phyloP scores from a whole-genome alignment of 2,888 invertebrate species.

The Stegana nigrithorax region DNA sequence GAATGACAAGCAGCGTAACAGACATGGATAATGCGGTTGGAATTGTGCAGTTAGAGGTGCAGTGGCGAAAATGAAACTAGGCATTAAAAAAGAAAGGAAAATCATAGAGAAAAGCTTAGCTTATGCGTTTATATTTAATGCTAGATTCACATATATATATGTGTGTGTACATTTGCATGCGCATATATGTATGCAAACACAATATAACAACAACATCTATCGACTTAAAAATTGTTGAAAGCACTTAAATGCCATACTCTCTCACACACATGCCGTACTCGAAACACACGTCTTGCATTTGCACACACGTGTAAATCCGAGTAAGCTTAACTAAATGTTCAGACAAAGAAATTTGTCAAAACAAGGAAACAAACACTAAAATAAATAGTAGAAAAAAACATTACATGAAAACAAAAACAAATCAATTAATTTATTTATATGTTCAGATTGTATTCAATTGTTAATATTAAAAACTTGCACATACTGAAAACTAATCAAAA shows the following conservation, averaged over 20 bases:
- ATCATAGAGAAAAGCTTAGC: too few species aligned
- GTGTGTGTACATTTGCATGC: too few species aligned
- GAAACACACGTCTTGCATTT: too few species aligned
- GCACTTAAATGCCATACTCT: not conserved
- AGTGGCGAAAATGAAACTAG: not conserved
- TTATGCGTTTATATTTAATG: too few species aligned
- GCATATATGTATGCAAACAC: too few species aligned
- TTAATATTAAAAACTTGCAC: constrained; percentile 27
- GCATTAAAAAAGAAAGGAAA: constrained; percentile 3
- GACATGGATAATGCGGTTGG: too few species aligned
- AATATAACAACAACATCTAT: too few species aligned
- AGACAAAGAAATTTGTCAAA: not conserved
- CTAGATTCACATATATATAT: too few species aligned
- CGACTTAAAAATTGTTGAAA: not conserved
- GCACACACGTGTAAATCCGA: not conserved
- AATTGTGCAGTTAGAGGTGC: too few species aligned
- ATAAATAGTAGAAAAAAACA: constrained; percentile 21
- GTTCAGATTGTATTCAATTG: constrained; percentile 52
- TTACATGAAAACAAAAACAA: not conserved
- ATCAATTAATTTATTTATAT: constrained; percentile 37
- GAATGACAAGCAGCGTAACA: not conserved
- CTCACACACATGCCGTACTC: not conserved
- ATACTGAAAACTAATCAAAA: constrained; percentile 6
- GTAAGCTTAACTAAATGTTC: not conserved
- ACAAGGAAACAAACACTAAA: not conserved